Base-by-base conservation (phyloP, 2,888 invertebrate genomes). In the Ophioninae sp. region DNA sequence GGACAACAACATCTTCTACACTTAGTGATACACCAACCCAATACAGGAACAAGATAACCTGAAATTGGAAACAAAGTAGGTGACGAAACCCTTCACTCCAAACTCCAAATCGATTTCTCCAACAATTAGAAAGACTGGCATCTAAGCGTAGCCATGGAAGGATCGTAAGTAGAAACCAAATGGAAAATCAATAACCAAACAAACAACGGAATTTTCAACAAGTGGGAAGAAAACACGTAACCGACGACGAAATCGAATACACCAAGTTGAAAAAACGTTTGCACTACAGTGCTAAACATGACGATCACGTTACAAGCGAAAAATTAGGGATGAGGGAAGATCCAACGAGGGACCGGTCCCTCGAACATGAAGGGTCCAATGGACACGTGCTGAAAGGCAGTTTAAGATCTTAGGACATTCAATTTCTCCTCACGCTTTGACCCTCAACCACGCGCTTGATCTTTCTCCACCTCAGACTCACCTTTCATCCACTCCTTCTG, bases 391-490 rank as follows among this genome's bases (percentile, higher is more conserved):
- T 3, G 50, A 50, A 13, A 50, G 50, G 17, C 50, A 13, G 17
- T 50, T 17, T 50, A 17, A 5, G 50, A 17, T 13, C 50, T 20
- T 59, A 59, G 20, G 59, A 21, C 59, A 20, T 59, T 21, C 21
- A 21, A 3, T 59, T 59, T 59, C 59, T 59, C 8, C 20, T 21
- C 59, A 20, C 8, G 21, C 21, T 59, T 21, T 21, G 59, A 56
- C 79, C 79, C 21, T n/a, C 41, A 37, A 44, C 21, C 59, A 59
- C 59, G 50, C 17, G 17, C 59, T 59, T 59, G 7, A 59, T 59
- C 61, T 8, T 74, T 69, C 80, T 39, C 37, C 44, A 62, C 50
- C 57, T 70, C 69, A 68, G 13, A 10, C 64, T 67, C 13, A 20
- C 59, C 41, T 37, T 69, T 59, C 30, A 50, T 44, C 44, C 57